Evolutionary conservation across 1,140 invertebrate genomes (phyloP).

Genomic region (Semibalanus balanoides): DNA sequence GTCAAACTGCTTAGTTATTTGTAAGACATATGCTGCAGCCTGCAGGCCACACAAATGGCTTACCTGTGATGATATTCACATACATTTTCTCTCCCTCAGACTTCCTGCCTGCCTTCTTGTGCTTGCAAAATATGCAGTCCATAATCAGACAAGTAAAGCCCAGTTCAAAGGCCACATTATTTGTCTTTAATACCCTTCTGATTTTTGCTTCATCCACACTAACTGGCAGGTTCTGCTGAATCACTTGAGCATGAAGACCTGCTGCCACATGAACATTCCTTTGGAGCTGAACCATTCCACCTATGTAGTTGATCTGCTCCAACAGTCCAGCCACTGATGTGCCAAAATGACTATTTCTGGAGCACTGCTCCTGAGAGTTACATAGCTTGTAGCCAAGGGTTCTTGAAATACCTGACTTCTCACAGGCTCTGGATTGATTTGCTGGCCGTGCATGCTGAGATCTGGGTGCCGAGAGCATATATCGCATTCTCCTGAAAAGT

Average conservation of each 20-base stretch:
- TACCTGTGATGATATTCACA: neutral
- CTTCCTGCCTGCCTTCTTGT: neutral
- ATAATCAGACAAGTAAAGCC: neutral
- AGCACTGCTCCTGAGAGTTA: too few relatives aligned
- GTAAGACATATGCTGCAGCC: too few relatives aligned
- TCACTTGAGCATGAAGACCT: neutral
- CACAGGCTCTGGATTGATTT: neutral
- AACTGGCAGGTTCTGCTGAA: neutral
- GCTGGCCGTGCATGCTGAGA: neutral
- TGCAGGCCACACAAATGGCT: too few relatives aligned
- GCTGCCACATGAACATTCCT: neutral
- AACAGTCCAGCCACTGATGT: neutral
- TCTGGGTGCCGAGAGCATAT: neutral
- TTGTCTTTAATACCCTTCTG: neutral
- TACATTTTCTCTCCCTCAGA: neutral
- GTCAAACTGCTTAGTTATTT: too few relatives aligned
- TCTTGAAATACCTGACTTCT: too few relatives aligned
- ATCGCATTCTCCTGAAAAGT: neutral
- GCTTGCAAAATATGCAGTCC: slow-evolving; percentile 5
- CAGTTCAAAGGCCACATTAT: neutral
- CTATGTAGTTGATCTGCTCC: neutral
- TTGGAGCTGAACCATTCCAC: neutral
- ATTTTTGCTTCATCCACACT: neutral
- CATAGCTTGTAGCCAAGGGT: too few relatives aligned
- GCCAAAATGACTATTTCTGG: too few relatives aligned